A percentile compares a stretch with the other conserved stretches of the same genome.
phyloP scores from a whole-genome alignment of 2,113 vertebrate species.

The Xenopus tropicalis region UCB_Xtro_10.0 CM004446.2:106396001-106396500 shows the following conservation, averaged over 20 bases:
- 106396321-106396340: constrained; percentile 75
- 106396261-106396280: constrained; percentile 65
- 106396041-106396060: constrained; percentile 30
- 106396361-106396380: constrained; percentile 74
- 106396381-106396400: constrained; percentile 81
- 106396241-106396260: constrained; percentile 61
- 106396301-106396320: constrained; percentile 77
- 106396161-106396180: constrained; percentile 60
- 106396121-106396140: constrained; percentile 35
- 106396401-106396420: constrained; percentile 81
- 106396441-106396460: constrained; percentile 78
- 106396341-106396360: constrained; percentile 68
- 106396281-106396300: constrained; percentile 68
- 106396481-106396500: constrained; percentile 71
- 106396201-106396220: constrained; percentile 72
- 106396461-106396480: constrained; percentile 73
- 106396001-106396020: constrained; percentile 11
- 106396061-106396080: background rate
- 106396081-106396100: constrained; percentile 19
- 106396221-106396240: constrained; percentile 65
- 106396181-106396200: constrained; percentile 70
- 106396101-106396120: constrained; percentile 6
- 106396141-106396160: constrained; percentile 49
- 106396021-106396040: constrained; percentile 22
- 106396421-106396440: constrained; percentile 81